phyloP scores from a whole-genome alignment of 2,888 invertebrate genomes.

The Melieria omissa region DNA sequence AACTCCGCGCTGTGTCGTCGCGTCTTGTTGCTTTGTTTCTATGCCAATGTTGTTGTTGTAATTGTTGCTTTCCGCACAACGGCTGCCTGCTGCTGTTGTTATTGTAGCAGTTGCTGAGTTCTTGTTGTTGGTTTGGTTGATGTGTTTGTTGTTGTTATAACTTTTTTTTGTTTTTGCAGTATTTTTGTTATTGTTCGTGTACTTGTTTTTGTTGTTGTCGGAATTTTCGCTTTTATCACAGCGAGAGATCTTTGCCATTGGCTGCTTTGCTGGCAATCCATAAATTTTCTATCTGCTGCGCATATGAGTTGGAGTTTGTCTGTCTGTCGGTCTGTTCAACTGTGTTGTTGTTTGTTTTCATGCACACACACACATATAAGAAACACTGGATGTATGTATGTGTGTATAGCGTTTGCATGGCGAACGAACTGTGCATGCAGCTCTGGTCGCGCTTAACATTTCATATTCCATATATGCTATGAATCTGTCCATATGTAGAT shows the following conservation, averaged over 20 bases:
- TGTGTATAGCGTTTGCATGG: too few relatives aligned
- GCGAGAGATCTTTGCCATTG: conserved; percentile 55
- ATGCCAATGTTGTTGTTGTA: too few relatives aligned
- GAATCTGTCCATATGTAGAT: background rate
- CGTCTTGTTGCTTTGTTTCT: too few relatives aligned
- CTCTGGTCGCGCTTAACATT: background rate
- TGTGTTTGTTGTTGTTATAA: too few relatives aligned
- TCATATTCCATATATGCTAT: background rate
- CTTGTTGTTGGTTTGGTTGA: too few relatives aligned
- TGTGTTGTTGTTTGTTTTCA: background rate
- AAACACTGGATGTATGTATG: background rate
- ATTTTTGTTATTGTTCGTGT: conserved; percentile 9
- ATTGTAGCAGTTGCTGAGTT: too few relatives aligned
- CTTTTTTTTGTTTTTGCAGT: too few relatives aligned
- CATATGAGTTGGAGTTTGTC: background rate
- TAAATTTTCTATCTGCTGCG: conserved; percentile 30
- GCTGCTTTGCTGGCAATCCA: conserved; percentile 43
- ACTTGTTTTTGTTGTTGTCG: conserved; percentile 26
- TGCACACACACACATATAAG: background rate
- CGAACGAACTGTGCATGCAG: too few relatives aligned
- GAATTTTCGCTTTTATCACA: conserved; percentile 49
- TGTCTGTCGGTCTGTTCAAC: background rate
- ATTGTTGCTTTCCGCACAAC: too few relatives aligned
- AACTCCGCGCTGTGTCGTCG: too few relatives aligned
- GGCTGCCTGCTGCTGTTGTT: too few relatives aligned